Conservation (phyloP, 2,797 vertebrate genomes). For the Oreochromis grahami region DNA sequence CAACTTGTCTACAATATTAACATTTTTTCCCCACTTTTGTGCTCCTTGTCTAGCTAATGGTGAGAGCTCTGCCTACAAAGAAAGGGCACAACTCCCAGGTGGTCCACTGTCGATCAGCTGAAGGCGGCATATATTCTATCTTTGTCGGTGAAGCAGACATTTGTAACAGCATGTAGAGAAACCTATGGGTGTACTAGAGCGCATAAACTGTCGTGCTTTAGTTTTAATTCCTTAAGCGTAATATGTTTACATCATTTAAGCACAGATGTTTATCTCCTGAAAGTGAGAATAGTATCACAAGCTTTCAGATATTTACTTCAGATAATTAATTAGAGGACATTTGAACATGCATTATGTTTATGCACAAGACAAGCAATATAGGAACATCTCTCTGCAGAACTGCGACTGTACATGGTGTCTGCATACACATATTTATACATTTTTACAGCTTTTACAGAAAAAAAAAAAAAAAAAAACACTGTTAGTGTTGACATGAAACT, state of each 20-base stretch:
- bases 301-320: background rate
- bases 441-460: background rate
- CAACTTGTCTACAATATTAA: background rate
- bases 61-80: conserved; percentile 32
- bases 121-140: conserved; percentile 25
- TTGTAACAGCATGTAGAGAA: conserved; percentile 29
- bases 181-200: background rate
- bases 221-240: background rate
- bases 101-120: conserved; percentile 54
- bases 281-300: background rate
- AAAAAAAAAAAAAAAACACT: background rate
- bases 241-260: conserved; percentile 1
- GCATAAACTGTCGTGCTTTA: background rate
- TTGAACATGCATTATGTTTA: background rate
- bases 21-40: background rate
- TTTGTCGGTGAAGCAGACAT: conserved; percentile 35
- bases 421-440: background rate
- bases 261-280: background rate
- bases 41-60: conserved; percentile 14
- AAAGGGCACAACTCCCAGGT: conserved; percentile 46
- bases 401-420: background rate
- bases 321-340: background rate
- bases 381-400: background rate
- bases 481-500: background rate
- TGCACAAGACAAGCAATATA: background rate